Conservation (phyloP, 2,888 invertebrate species). For the Caradrina clavipalpis region DNA sequence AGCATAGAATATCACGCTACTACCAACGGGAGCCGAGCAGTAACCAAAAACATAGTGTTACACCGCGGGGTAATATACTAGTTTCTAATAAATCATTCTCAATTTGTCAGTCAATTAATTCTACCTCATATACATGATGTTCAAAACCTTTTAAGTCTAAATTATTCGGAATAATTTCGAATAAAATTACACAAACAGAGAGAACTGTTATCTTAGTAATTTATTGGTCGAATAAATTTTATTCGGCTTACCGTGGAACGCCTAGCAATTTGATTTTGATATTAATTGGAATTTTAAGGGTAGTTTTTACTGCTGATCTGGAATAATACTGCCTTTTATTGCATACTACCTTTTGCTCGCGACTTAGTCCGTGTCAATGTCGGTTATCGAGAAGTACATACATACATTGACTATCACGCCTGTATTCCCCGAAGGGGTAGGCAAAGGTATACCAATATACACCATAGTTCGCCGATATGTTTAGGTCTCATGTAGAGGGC, state of each 20-base stretch:
- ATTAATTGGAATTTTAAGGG: constrained; percentile 54
- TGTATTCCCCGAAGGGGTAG: too few species aligned
- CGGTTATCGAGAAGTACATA: too few species aligned
- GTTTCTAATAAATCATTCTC: constrained; percentile 3
- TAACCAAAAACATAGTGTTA: too few species aligned
- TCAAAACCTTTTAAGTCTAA: constrained; percentile 12
- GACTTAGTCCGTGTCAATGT: too few species aligned
- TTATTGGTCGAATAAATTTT: constrained; percentile 73
- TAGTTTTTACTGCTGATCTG: constrained; percentile 31
- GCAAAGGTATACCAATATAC: too few species aligned
- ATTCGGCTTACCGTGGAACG: constrained; percentile 61
- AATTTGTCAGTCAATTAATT: constrained; percentile 35
- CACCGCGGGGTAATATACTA: too few species aligned
- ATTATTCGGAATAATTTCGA: constrained; percentile 62
- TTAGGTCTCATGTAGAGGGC: too few species aligned
- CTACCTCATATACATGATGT: constrained; percentile 17
- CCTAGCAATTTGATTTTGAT: constrained; percentile 56
- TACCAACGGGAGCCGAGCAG: too few species aligned
- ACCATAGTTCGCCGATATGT: too few species aligned
- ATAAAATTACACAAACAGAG: constrained; percentile 70
- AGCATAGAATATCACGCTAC: too few species aligned
- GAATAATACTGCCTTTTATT: constrained; percentile 12
- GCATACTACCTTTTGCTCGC: too few species aligned
- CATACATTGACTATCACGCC: too few species aligned
- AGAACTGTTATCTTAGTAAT: constrained; percentile 69